A percentile compares a stretch with the other conserved stretches of the same genome.
These are phyloP conservation scores for Ciconia stormi DNA, from an alignment of 2,113 vertebrate species.

Conservation along the genomic window DNA sequence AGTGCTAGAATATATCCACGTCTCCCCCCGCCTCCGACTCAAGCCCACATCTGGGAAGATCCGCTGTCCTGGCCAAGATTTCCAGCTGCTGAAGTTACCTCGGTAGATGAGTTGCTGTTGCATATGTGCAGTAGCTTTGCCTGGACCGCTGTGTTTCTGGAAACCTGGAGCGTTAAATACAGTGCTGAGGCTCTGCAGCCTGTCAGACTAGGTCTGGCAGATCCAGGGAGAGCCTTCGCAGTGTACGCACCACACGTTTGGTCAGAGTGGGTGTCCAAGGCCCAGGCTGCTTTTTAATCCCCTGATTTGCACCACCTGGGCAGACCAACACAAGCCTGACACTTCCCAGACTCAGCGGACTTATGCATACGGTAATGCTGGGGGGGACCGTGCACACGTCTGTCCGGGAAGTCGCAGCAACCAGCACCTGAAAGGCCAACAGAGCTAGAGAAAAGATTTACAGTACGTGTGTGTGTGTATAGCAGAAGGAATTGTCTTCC, in stretches of 20 bases:
- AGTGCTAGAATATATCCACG: background rate
- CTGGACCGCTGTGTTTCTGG: rapidly evolving
- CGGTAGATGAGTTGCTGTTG: background rate
- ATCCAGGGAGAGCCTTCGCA: rapidly evolving
- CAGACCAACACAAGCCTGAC: background rate
- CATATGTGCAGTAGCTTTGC: background rate
- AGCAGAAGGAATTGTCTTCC: background rate
- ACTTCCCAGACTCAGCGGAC: rapidly evolving
- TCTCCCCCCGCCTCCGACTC: background rate
- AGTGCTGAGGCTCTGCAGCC: background rate
- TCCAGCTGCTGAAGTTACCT: background rate
- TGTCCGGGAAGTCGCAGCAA: rapidly evolving
- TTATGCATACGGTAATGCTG: background rate
- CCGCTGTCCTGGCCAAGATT: background rate
- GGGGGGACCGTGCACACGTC: rapidly evolving
- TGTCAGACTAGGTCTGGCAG: background rate
- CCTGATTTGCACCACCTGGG: background rate
- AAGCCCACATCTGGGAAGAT: background rate
- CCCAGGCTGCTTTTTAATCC: background rate
- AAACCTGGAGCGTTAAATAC: rapidly evolving
- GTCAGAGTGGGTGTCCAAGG: background rate
- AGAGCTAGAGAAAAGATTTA: background rate
- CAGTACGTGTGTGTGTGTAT: rapidly evolving
- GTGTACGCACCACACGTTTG: rapidly evolving
- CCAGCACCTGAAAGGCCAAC: background rate